Conservation (phyloP, 2,797 vertebrate genomes). For the Hafferia zeledoni region DNA sequence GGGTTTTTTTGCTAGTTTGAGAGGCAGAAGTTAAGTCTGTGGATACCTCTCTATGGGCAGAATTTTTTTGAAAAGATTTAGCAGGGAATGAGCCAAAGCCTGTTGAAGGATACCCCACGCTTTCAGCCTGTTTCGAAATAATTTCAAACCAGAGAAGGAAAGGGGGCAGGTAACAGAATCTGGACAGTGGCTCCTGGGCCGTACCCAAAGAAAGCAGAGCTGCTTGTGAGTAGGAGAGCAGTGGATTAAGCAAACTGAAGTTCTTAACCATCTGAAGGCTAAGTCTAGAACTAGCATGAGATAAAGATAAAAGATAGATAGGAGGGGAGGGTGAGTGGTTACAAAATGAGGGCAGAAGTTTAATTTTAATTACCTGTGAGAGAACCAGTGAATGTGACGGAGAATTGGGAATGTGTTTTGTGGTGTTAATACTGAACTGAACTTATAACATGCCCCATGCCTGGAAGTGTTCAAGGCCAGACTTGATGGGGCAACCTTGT, state of each 20-base stretch:
- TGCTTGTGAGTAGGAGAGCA: background rate
- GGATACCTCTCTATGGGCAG: fast-evolving
- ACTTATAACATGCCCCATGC: too few species aligned
- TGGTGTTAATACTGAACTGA: background rate
- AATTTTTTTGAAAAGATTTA: background rate
- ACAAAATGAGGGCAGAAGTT: background rate
- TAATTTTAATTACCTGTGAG: background rate
- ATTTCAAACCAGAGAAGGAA: background rate
- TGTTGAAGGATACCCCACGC: background rate
- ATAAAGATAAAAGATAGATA: background rate
- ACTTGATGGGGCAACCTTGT: background rate
- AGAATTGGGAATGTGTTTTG: background rate
- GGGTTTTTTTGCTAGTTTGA: background rate
- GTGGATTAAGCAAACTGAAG: background rate
- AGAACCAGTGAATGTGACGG: background rate
- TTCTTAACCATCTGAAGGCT: background rate
- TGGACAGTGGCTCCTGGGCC: background rate
- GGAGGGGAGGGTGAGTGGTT: background rate
- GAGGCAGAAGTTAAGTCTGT: background rate
- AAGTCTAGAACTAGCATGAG: background rate
- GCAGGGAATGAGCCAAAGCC: background rate
- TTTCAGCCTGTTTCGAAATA: background rate
- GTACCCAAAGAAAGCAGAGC: background rate
- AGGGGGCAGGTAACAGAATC: background rate
- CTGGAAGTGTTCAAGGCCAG: background rate